Percentiles rank a stretch among this genome's conserved stretches.
These are phyloP conservation scores for Drosophila watanabei DNA, from an alignment of 1,140 invertebrate genomes.

Conservation along the genomic window DNA sequence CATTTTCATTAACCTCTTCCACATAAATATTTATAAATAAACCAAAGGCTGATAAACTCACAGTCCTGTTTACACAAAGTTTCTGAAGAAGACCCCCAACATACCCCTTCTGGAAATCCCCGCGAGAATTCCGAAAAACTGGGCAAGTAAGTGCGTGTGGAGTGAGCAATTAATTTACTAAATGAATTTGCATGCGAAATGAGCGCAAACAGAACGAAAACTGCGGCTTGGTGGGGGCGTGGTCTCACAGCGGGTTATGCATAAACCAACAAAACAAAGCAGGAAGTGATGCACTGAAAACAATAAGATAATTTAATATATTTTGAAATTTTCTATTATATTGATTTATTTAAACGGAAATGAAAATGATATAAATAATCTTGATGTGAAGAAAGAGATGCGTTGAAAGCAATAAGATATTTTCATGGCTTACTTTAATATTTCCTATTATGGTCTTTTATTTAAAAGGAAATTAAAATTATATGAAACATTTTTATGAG, in stretches of 20 bases:
- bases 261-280: conserved; percentile 27
- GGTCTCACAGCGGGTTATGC: conserved; percentile 30
- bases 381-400: background rate
- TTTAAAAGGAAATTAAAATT: background rate
- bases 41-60: background rate
- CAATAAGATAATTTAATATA: background rate
- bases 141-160: conserved; percentile 50
- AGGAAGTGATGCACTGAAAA: conserved; percentile 14
- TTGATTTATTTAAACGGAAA: background rate
- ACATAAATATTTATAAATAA: background rate
- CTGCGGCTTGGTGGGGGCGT: conserved; percentile 32
- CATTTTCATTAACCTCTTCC: background rate
- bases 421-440: no score
- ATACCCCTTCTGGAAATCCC: conserved; percentile 13
- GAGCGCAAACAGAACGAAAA: conserved; percentile 58
- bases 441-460: background rate
- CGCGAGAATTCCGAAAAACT: conserved; percentile 32
- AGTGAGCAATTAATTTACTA: conserved; percentile 83
- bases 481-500: background rate
- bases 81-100: background rate
- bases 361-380: background rate
- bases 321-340: background rate
- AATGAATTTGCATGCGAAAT: conserved; percentile 84
- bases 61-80: background rate
- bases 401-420: background rate